Conservation (phyloP, 2,113 vertebrate species). For the Perognathus longimembris region DNA sequence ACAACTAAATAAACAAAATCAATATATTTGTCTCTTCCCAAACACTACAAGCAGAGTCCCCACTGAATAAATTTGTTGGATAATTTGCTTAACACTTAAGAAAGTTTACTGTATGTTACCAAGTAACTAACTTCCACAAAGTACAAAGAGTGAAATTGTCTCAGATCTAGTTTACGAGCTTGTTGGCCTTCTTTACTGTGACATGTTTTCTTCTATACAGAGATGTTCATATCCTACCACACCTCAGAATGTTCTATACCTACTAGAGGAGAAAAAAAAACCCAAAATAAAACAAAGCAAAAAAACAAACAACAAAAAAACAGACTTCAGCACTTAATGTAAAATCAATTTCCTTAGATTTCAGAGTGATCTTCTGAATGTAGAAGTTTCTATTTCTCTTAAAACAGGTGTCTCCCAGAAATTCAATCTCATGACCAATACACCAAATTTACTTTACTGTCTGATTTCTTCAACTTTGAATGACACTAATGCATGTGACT, state of each 20-base stretch:
- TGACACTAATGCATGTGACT: not conserved
- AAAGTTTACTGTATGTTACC: not conserved
- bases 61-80: not conserved
- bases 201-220: rapidly evolving
- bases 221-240: not conserved
- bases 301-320: too few species aligned
- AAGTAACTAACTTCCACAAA: not conserved
- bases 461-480: not conserved
- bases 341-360: not conserved
- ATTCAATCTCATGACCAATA: not conserved
- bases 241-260: not conserved
- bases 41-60: not conserved
- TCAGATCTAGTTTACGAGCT: too few species aligned
- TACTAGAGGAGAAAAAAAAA: not conserved
- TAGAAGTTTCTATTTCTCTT: slow-evolving; percentile 31
- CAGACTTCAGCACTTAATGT: not conserved
- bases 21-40: not conserved
- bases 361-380: not conserved
- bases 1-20: too few species aligned
- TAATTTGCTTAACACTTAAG: not conserved
- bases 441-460: not conserved
- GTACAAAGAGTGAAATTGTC: not conserved
- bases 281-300: too few species aligned
- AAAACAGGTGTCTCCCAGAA: not conserved
- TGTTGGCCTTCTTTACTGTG: not conserved